Percentiles rank a stretch among this genome's conserved stretches.
Conservation (phyloP, 1,140 invertebrate species). For the Lordiphosa mommai region DNA sequence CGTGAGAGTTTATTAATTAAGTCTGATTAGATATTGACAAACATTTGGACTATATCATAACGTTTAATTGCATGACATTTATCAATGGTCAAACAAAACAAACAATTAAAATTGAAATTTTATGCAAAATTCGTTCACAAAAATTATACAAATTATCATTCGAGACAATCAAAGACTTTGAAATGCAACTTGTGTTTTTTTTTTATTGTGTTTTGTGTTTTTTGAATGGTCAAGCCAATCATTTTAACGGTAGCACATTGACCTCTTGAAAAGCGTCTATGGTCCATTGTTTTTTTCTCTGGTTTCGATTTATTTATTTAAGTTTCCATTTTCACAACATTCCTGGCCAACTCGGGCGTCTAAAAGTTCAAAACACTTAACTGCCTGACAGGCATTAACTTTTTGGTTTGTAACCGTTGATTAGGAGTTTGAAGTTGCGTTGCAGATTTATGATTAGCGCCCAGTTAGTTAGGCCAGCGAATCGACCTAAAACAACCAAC, state of each 20-base stretch:
- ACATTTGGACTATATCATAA: constrained; percentile 2
- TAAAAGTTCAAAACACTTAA: constrained; percentile 74
- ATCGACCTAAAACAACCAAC: constrained; percentile 5
- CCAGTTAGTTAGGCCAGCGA: constrained; percentile 31
- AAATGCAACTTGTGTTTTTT: constrained; percentile 23
- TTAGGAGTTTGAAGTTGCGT: constrained; percentile 58
- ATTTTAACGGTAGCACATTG: constrained; percentile 71
- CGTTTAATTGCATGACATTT: not conserved
- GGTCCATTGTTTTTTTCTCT: constrained; percentile 8
- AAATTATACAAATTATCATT: constrained; percentile 64
- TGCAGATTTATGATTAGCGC: constrained; percentile 75
- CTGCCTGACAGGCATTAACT: constrained; percentile 71
- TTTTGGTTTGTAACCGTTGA: constrained; percentile 54
- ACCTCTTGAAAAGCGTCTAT: constrained; percentile 42
- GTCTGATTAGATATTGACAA: constrained; percentile 2
- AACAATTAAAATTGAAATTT: constrained; percentile 48
- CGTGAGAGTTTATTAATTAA: constrained; percentile 6
- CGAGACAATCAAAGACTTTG: constrained; percentile 25
- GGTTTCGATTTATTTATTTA: constrained; percentile 68
- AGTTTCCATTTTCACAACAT: constrained; percentile 58
- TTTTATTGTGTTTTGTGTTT: too few relatives aligned
- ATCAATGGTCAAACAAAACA: not conserved
- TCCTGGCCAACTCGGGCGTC: constrained; percentile 35
- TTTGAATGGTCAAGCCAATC: constrained; percentile 43
- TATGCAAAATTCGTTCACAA: constrained; percentile 42